Percentiles rank a stretch among this genome's conserved stretches.
Conservation (phyloP, 2,113 vertebrate species). For the Notiomystis cincta region DNA sequence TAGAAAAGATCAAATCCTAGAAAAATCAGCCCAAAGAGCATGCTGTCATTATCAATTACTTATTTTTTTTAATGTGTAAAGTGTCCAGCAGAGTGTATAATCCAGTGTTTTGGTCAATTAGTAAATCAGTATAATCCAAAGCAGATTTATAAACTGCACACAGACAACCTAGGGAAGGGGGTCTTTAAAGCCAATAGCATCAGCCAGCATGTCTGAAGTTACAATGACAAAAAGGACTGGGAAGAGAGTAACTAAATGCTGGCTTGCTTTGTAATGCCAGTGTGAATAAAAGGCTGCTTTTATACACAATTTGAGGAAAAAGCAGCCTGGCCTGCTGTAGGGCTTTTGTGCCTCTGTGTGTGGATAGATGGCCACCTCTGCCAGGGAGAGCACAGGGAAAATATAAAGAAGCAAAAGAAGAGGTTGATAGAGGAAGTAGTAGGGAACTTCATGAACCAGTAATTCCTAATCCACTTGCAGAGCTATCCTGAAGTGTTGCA, state of each 20-base stretch:
- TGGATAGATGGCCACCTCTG: not conserved
- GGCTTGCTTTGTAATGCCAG: not conserved
- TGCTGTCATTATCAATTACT: constrained; percentile 1
- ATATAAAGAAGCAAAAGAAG: not conserved
- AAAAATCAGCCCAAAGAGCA: not conserved
- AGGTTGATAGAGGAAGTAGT: not conserved
- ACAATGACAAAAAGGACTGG: not conserved
- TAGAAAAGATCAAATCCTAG: constrained; percentile 23
- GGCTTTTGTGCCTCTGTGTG: not conserved
- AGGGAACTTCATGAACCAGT: not conserved
- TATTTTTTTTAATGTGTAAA: not conserved
- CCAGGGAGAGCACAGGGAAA: not conserved
- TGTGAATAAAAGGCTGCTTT: constrained; percentile 4
- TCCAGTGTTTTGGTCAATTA: constrained; percentile 60
- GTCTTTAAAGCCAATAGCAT: not conserved
- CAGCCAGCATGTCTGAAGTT: not conserved
- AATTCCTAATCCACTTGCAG: not conserved
- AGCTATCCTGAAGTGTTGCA: constrained; percentile 17
- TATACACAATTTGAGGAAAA: not conserved
- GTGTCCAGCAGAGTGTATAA: constrained; percentile 52
- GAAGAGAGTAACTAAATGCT: constrained; percentile 14
- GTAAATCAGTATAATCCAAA: constrained; percentile 50
- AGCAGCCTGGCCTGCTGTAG: not conserved
- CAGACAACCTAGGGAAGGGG: not conserved
- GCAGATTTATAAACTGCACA: constrained; percentile 35